Conservation (phyloP, 1,140 invertebrate genomes). For the Brachionus sp. region DNA sequence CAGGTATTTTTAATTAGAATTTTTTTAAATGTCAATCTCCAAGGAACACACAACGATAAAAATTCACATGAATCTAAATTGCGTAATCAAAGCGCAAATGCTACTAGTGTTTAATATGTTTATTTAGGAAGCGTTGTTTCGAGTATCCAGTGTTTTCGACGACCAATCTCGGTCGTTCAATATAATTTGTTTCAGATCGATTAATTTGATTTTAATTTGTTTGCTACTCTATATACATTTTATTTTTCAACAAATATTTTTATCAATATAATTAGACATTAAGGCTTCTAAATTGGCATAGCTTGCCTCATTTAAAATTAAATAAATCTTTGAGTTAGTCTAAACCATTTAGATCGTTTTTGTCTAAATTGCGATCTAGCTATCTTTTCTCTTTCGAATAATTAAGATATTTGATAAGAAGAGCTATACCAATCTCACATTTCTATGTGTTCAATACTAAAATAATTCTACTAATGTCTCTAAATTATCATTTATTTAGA, state of each 20-base stretch:
- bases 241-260: background rate
- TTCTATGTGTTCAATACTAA: background rate
- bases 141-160: background rate
- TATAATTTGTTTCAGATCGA: slow-evolving; percentile 3
- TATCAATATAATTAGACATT: background rate
- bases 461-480: background rate
- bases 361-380: background rate
- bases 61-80: background rate
- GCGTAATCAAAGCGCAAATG: background rate
- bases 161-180: background rate
- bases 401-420: background rate
- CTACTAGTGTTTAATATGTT: background rate
- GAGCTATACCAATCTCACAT: background rate
- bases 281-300: background rate
- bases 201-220: slow-evolving; percentile 41
- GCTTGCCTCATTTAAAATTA: background rate
- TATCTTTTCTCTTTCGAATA: background rate
- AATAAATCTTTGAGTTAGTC: background rate
- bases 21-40: background rate
- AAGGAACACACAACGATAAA: background rate
- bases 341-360: background rate
- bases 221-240: slow-evolving; percentile 1
- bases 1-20: background rate
- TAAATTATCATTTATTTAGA: background rate
- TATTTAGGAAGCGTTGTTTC: background rate